These are phyloP conservation scores for Epsilonema sp. DNA, from an alignment of 2,888 invertebrate genomes.

Conservation along the genomic window DNA sequence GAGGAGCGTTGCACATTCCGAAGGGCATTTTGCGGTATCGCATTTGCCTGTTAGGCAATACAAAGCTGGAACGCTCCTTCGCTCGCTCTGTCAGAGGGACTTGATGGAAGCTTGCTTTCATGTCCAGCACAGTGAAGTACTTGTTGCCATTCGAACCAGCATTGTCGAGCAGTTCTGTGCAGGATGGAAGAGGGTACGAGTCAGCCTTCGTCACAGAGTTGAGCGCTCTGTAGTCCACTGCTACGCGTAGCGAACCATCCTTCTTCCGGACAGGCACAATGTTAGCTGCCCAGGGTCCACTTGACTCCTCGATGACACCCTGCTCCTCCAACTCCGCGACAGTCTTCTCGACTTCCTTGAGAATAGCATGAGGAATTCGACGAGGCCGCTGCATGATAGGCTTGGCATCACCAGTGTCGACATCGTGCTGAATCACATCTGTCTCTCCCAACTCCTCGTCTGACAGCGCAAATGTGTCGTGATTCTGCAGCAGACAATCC, in stretches of 20 bases:
- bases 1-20: constrained; percentile 11
- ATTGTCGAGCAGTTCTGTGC: not conserved
- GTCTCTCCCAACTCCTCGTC: too few relatives aligned
- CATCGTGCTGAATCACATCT: too few relatives aligned
- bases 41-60: constrained; percentile 8
- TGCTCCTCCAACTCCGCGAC: too few relatives aligned
- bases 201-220: constrained; percentile 3
- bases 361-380: too few relatives aligned
- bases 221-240: constrained; percentile 5
- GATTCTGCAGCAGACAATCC: too few relatives aligned
- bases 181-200: constrained; percentile 1
- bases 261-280: not conserved
- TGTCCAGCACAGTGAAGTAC: constrained; percentile 6
- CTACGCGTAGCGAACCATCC: not conserved
- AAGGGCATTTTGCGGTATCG: constrained; percentile 11
- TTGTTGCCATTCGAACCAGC: not conserved
- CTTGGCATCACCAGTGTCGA: not conserved
- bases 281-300: not conserved
- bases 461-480: too few relatives aligned
- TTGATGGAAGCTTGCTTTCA: constrained; percentile 5
- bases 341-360: too few relatives aligned
- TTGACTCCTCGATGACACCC: too few relatives aligned
- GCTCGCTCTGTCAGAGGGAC: constrained; percentile 7
- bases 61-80: constrained; percentile 10
- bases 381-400: too few relatives aligned